Evolutionary conservation across 23 tunicate species (phyloP), one percentile per base, ranked within the genome.

Genomic region (Trididemnum clinides): DNA sequence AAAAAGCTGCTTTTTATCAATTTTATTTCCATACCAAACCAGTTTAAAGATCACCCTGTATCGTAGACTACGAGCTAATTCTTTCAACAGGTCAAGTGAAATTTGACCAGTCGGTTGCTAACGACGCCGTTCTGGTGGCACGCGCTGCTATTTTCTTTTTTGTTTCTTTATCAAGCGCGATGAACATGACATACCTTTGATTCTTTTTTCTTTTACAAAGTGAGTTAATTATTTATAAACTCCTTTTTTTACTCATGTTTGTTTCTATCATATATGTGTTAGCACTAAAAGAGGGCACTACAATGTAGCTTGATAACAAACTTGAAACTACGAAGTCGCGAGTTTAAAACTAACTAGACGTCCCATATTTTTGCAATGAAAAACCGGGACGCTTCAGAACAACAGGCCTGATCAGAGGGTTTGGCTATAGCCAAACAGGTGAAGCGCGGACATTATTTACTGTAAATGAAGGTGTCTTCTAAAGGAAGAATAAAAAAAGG

Each of bases 91-190:
- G 86, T 39, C 75, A 34, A 63, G 75, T 65, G 79, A 50, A 78
- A 78, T 54, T 15, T 69, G 35, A 78, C 50, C 64, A 78, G 66
- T 54, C 69, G 80, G 87, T 83, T 83, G 87, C 87, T 71, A 83
- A 31, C 22, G 87, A 83, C 87, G 87, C 87, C 49, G 64, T 25
- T 32, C 20, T 39, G 75, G 87, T 33, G 79, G 79, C 80, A 64
- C 62, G 33, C 37, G 66, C 87, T 49, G 87, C 30, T 57, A 1
- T 44, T n/a, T 31, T 71, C 29, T 51, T 51, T 27, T 50, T 36
- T 78, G 83, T 51, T 78, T 51, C 83, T 78, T 78, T 50, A 18
- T 5, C 15, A 4, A 7, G 38, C 83, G 21, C 65, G 2, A 34
- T 21, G 10, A 33, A 31, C 3, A 37, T 21, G 18, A n/a, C n/a